Percentiles rank a stretch among this genome's conserved stretches.
These are phyloP conservation scores for Poeciliopsis presidionis DNA, from an alignment of 2,797 vertebrate genomes.

Conservation along the genomic window DNA sequence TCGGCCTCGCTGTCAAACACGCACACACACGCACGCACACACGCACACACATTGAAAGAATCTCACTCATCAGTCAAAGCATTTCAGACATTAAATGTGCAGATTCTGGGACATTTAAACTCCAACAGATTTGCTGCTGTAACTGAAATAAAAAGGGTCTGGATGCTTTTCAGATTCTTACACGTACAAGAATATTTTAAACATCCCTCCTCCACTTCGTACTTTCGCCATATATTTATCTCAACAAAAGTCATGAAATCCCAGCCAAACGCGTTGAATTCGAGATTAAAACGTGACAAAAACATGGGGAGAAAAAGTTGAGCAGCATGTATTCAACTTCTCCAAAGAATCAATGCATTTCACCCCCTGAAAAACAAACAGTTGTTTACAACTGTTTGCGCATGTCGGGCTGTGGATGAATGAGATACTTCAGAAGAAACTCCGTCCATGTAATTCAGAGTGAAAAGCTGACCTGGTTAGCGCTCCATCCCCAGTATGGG, in stretches of 20 bases:
- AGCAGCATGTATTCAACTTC: not conserved
- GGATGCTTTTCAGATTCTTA: not conserved
- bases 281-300: not conserved
- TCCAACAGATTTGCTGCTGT: not conserved
- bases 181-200: not conserved
- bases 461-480: slow-evolving; percentile 1
- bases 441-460: slow-evolving; percentile 1
- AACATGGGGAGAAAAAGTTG: not conserved
- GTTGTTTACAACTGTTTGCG: not conserved
- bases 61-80: slow-evolving; percentile 29
- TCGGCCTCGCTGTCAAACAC: slow-evolving; percentile 16
- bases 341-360: not conserved
- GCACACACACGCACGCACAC: not conserved
- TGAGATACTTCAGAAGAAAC: not conserved
- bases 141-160: not conserved
- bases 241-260: not conserved
- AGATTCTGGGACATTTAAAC: not conserved
- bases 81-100: not conserved
- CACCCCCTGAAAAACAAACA: not conserved
- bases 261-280: not conserved
- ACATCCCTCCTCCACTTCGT: not conserved
- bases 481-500: not conserved
- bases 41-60: not conserved
- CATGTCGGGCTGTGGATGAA: not conserved
- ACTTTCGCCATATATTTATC: not conserved